phyloP scores from a whole-genome alignment of 2,797 vertebrate genomes.

The Semaprochilodus insignis region DNA sequence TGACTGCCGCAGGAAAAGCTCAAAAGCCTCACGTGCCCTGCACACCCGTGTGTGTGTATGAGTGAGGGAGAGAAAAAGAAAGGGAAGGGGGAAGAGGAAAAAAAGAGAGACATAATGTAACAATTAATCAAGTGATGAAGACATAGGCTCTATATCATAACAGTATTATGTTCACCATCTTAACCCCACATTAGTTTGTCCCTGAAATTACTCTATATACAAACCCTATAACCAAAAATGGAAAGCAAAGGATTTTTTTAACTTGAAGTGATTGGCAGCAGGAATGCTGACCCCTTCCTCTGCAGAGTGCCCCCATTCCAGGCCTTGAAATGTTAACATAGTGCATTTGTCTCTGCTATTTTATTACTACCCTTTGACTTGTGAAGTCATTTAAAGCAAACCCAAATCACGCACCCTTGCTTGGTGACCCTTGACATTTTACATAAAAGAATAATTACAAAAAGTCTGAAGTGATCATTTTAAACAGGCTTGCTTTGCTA shows the following conservation, averaged over 20 bases:
- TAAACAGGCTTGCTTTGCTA: not conserved
- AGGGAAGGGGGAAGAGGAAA: not conserved
- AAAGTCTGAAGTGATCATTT: not conserved
- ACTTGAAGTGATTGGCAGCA: not conserved
- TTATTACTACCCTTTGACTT: not conserved
- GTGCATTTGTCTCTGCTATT: not conserved
- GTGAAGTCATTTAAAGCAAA: not conserved
- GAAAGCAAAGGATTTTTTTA: not conserved
- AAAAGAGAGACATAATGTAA: not conserved
- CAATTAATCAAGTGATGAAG: not conserved
- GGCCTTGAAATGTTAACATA: not conserved
- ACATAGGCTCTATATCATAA: not conserved
- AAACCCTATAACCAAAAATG: not conserved
- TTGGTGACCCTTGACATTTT: not conserved
- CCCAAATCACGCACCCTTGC: not conserved
- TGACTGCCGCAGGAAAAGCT: constrained; percentile 92
- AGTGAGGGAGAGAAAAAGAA: not conserved
- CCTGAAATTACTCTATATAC: constrained; percentile 8
- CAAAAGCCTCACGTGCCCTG: constrained; percentile 86
- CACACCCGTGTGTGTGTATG: not conserved
- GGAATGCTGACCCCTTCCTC: constrained; percentile 7
- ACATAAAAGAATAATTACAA: not conserved
- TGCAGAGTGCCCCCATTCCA: not conserved
- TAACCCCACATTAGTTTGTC: not conserved
- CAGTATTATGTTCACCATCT: not conserved